Conservation (phyloP, 2,113 vertebrate genomes). For the Varanus salvator region DNA sequence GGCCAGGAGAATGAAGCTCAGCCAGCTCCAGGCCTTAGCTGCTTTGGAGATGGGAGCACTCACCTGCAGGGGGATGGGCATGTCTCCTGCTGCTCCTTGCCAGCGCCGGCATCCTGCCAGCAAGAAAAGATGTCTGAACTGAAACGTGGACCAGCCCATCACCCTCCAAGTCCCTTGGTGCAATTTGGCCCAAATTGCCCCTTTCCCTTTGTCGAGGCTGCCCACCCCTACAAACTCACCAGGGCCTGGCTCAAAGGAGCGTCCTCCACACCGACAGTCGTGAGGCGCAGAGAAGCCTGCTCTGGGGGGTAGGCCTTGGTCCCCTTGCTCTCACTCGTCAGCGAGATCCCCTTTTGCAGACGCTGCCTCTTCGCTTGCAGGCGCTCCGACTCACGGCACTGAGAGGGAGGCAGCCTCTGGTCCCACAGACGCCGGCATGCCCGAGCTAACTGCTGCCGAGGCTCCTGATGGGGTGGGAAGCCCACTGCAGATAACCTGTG, state of each 20-base stretch:
- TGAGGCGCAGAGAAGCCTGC: slow-evolving; percentile 61
- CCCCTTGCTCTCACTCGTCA: slow-evolving; percentile 25
- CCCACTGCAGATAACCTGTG: background rate
- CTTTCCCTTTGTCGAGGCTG: too few species aligned
- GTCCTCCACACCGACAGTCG: slow-evolving; percentile 66
- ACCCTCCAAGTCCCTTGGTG: background rate
- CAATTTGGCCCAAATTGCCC: background rate
- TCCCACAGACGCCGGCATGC: background rate
- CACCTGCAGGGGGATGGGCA: background rate
- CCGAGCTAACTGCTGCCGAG: background rate
- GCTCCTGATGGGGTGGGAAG: background rate
- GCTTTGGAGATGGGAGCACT: background rate
- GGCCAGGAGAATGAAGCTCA: background rate
- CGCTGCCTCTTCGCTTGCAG: slow-evolving; percentile 22
- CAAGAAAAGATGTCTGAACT: slow-evolving; percentile 12
- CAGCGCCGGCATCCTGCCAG: slow-evolving; percentile 10
- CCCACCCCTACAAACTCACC: background rate
- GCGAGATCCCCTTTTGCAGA: slow-evolving; percentile 27
- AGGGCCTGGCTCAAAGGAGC: background rate
- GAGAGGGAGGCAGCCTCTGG: background rate
- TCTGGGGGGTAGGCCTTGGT: slow-evolving; percentile 49
- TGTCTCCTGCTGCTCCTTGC: slow-evolving; percentile 8
- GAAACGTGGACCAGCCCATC: background rate
- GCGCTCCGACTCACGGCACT: slow-evolving; percentile 15
- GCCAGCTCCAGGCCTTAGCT: background rate